phyloP scores from a whole-genome alignment of 2,113 vertebrate species.

The Aegotheles bennettii region DNA sequence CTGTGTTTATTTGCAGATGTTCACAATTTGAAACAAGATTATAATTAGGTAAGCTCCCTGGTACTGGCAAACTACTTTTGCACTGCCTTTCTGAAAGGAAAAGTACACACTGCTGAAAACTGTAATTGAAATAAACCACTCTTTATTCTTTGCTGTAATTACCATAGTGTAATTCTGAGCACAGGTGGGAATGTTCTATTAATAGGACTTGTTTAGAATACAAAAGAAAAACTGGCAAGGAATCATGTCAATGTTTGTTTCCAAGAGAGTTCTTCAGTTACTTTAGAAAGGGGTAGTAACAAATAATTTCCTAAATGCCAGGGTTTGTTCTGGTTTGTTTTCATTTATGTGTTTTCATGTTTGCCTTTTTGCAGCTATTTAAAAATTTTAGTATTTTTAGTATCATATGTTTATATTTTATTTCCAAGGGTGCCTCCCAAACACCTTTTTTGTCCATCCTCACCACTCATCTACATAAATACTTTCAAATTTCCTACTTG shows the following conservation, averaged over 20 bases:
- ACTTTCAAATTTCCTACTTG: background rate
- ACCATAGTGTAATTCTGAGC: conserved; percentile 16
- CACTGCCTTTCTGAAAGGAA: conserved; percentile 3
- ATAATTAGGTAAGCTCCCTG: background rate
- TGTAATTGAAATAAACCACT: conserved; percentile 14
- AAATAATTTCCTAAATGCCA: background rate
- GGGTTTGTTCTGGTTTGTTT: background rate
- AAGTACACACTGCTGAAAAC: background rate
- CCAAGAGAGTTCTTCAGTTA: background rate
- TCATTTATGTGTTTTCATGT: background rate
- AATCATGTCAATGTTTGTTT: background rate
- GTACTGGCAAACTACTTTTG: background rate
- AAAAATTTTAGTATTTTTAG: background rate
- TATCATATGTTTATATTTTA: background rate
- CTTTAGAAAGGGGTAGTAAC: background rate
- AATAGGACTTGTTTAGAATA: conserved; percentile 18
- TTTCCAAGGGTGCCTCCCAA: background rate
- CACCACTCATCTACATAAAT: background rate
- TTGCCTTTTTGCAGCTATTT: background rate
- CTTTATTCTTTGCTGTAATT: conserved; percentile 29
- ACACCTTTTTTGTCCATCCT: background rate
- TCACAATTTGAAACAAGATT: background rate
- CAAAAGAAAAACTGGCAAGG: background rate
- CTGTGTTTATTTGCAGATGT: background rate
- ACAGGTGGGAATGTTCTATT: conserved; percentile 1